Evolutionary conservation across 1,140 invertebrate species (phyloP), one percentile per base, ranked within the genome.

Genomic region (Rhagoletis zephyria): DNA sequence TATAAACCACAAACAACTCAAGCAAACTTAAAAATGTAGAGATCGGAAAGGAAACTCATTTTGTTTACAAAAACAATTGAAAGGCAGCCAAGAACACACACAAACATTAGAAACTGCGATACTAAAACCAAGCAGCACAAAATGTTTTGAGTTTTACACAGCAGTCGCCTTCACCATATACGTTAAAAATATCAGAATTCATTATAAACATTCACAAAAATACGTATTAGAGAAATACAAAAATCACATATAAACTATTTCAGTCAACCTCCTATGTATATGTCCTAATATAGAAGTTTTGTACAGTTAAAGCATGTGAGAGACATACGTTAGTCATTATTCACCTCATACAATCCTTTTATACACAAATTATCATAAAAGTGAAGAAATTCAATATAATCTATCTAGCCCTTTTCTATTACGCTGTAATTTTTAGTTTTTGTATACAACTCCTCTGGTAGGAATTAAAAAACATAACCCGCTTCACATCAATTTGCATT

Each of bases 1-100:
- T 85, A 87, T 85, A 65, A 81, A 81, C 74, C 45, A 81, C 74
- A 81, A 81, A 81, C 74, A 81, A 81, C 74, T 81, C 74, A 81
- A 81, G 74, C 74, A 81, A 81, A 81, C 74, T 81, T 81, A 81
- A 81, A 81, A 81, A 81, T 81, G 48, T 81, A 81, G 74, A 81
- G 74, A 81, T 81, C 74, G 56, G 16, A 19, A 81, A 56, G n/a
- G 48, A 81, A 81, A 51, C 56, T 81, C 48, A 19, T 81, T 81
- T 81, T 81, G 48, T 81, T 81, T 81, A 81, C n/a, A n/a, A 56
- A 81, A 56, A 81, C 48, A 81, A 56, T 74, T 81, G 19, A 81
- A 51, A 81, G 74, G 48, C 48, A 81, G 48, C 45, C 74, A 81
- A 45, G 48, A 51, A 81, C 74, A 81, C 70, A 77, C 74, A 81